These are phyloP conservation scores for Nyctalus aviator DNA, from an alignment of 2,797 vertebrate genomes.

Conservation along the genomic window DNA sequence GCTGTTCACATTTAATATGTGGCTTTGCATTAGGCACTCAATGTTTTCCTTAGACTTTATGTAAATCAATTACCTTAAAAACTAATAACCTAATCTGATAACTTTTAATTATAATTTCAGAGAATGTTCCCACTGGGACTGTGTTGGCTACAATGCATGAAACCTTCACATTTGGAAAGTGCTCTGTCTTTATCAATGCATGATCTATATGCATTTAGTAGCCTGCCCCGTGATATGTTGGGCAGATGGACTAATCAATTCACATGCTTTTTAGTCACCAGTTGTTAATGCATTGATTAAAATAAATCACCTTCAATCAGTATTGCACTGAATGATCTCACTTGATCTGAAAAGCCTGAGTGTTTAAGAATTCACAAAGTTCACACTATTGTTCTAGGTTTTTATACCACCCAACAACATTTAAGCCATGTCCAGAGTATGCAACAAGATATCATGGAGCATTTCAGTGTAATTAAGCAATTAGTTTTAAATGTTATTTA, in stretches of 20 bases:
- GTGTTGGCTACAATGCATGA: background rate
- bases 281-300: slow-evolving; percentile 50
- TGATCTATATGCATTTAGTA: background rate
- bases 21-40: background rate
- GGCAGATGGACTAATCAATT: slow-evolving; percentile 29
- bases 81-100: background rate
- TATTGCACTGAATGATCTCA: background rate
- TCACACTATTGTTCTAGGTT: background rate
- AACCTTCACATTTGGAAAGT: slow-evolving; percentile 8
- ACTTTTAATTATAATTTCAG: slow-evolving; percentile 52
- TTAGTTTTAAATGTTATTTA: slow-evolving; percentile 43
- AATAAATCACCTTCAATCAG: background rate
- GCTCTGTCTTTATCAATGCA: background rate
- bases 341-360: slow-evolving; percentile 10
- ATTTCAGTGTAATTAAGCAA: slow-evolving; percentile 25
- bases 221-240: background rate
- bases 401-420: slow-evolving; percentile 4
- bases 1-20: background rate
- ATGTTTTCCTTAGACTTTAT: slow-evolving; percentile 52
- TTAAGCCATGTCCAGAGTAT: background rate
- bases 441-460: background rate
- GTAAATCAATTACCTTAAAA: slow-evolving; percentile 51
- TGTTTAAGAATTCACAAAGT: slow-evolving; percentile 51
- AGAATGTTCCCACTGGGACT: background rate
- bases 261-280: background rate